These are phyloP conservation scores for Paramormyrops hopkinsi DNA, from an alignment of 2,797 vertebrate species.

Conservation along the genomic window DNA sequence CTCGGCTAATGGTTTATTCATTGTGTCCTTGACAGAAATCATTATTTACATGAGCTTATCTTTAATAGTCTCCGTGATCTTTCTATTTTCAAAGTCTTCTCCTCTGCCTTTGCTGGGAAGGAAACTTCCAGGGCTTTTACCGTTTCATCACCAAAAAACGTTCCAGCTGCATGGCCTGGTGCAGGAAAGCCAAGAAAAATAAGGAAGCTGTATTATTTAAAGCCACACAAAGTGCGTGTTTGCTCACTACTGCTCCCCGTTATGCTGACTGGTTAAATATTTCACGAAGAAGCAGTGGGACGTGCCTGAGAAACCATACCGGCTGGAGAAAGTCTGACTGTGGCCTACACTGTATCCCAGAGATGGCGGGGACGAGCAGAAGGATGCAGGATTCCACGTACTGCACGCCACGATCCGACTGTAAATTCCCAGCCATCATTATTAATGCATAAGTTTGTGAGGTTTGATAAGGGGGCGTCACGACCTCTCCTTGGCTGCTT, in stretches of 20 bases:
- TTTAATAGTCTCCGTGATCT: constrained; percentile 19
- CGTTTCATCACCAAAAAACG: neutral
- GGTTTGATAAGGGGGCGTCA: neutral
- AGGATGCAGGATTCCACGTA: constrained; percentile 31
- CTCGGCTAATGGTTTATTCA: constrained; percentile 26
- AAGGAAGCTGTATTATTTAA: constrained; percentile 25
- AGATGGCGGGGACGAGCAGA: constrained; percentile 17
- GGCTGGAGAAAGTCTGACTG: constrained; percentile 17
- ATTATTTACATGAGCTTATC: constrained; percentile 31
- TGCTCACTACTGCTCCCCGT: neutral
- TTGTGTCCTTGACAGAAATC: constrained; percentile 23
- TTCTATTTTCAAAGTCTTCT: neutral
- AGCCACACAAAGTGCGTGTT: constrained; percentile 20
- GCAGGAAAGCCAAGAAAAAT: constrained; percentile 26
- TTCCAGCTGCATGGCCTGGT: neutral
- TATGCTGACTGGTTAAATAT: constrained; percentile 33
- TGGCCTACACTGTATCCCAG: constrained; percentile 31
- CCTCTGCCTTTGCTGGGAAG: neutral
- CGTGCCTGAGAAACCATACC: constrained; percentile 9
- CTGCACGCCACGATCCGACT: constrained; percentile 22
- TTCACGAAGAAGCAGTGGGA: constrained; percentile 17
- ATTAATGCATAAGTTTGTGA: constrained; percentile 38
- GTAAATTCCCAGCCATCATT: constrained; percentile 35
- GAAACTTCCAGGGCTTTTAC: neutral
- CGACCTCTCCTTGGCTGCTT: constrained; percentile 26